phyloP scores from a whole-genome alignment of 2,113 vertebrate genomes.

The Pelusios castaneus region DNA sequence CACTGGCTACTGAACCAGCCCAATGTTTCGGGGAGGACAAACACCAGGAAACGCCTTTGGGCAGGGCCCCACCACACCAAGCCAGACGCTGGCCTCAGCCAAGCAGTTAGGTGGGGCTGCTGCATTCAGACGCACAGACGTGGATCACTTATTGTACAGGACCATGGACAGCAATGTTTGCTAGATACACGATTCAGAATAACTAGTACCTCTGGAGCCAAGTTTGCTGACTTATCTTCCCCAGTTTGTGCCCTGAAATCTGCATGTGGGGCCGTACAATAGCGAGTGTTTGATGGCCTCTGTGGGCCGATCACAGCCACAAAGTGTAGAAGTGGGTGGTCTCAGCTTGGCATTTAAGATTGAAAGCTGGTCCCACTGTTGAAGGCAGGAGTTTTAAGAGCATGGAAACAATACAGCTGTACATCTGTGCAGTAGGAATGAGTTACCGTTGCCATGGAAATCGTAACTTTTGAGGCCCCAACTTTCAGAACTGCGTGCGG shows the following conservation, averaged over 20 bases:
- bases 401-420: neutral
- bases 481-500: neutral
- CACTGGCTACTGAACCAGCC: too few relatives aligned
- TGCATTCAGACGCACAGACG: too few relatives aligned
- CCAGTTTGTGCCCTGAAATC: neutral
- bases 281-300: too few relatives aligned
- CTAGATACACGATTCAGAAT: too few relatives aligned
- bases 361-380: neutral
- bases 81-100: too few relatives aligned
- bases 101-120: neutral
- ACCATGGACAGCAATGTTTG: too few relatives aligned
- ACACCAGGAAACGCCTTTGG: too few relatives aligned
- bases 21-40: too few relatives aligned
- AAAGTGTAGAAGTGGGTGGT: neutral
- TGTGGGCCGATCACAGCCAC: too few relatives aligned
- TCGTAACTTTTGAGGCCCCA: constrained; percentile 8
- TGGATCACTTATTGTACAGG: too few relatives aligned
- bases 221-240: neutral
- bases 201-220: neutral
- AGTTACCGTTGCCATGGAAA: constrained; percentile 8
- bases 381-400: neutral
- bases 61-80: too few relatives aligned
- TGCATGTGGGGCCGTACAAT: neutral
- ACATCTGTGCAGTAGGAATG: neutral
- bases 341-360: neutral